A percentile compares a stretch with the other conserved stretches of the same genome.
phyloP scores from a whole-genome alignment of 2,797 vertebrate genomes.

The Sternarchorhynchus goeldii region DNA sequence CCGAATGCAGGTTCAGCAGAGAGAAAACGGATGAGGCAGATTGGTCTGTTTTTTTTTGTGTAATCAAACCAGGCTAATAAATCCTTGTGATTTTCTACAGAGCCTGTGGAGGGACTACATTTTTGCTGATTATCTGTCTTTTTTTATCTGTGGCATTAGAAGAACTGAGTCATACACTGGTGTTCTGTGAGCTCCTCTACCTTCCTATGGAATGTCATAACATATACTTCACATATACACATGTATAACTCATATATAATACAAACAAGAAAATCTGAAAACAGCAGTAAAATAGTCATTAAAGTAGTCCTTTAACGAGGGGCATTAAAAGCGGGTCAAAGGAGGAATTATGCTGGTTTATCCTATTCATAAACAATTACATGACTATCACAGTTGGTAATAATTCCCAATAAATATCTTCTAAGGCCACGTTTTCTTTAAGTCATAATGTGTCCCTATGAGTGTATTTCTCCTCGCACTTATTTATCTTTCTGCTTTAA shows the following conservation, averaged over 20 bases:
- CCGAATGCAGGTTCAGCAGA: background rate
- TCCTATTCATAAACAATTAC: background rate
- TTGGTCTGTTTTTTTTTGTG: background rate
- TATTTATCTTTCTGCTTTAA: slow-evolving; percentile 22
- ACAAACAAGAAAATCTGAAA: background rate
- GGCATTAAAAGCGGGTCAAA: too few relatives aligned
- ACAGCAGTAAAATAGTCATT: background rate
- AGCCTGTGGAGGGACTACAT: background rate
- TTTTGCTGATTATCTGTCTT: too few relatives aligned
- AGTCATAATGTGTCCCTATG: background rate
- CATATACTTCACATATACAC: background rate
- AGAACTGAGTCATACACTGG: background rate
- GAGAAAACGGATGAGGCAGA: slow-evolving; percentile 5
- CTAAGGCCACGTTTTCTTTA: background rate
- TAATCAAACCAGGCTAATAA: slow-evolving; percentile 13
- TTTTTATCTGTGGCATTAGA: slow-evolving; percentile 1
- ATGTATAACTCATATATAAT: background rate
- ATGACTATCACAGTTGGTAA: background rate
- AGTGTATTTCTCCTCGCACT: background rate
- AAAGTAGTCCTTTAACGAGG: too few relatives aligned
- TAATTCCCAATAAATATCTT: background rate
- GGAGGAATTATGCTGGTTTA: background rate
- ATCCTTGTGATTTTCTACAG: slow-evolving; percentile 8
- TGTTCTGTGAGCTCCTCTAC: background rate
- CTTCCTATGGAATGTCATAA: background rate